Percentiles rank a stretch among this genome's conserved stretches.
Conservation (phyloP, 1,140 invertebrate species). For the Tetranychus cinnabarinus region DNA sequence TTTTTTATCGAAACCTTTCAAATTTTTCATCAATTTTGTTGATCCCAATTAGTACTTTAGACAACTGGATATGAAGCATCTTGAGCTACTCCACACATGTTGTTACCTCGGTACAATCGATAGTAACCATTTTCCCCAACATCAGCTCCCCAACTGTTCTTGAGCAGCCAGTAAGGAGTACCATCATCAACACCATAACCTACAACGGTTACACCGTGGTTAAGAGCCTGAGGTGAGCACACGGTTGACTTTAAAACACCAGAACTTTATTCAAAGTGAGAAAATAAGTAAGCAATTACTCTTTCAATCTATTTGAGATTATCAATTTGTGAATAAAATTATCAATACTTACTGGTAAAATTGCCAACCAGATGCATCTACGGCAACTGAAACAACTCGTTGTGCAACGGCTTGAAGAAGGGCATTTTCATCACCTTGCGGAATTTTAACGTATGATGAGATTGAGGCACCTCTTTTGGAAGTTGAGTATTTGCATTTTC, state of each 20-base stretch:
- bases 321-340: constrained; percentile 13
- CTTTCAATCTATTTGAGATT: constrained; percentile 5
- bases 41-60: too few species aligned
- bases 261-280: not conserved
- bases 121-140: constrained; percentile 76
- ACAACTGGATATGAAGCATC: constrained; percentile 29
- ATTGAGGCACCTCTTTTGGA: constrained; percentile 26
- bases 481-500: constrained; percentile 22
- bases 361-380: constrained; percentile 21
- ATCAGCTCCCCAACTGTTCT: constrained; percentile 33
- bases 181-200: constrained; percentile 22
- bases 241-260: not conserved
- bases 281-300: not conserved
- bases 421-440: constrained; percentile 19
- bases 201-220: constrained; percentile 25
- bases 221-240: constrained; percentile 9
- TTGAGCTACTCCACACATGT: constrained; percentile 70
- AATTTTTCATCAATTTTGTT: too few species aligned
- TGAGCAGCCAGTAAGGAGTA: constrained; percentile 24
- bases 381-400: constrained; percentile 25
- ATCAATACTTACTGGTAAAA: constrained; percentile 17
- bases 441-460: constrained; percentile 25
- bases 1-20: too few species aligned
- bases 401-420: constrained; percentile 19
- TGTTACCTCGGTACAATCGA: constrained; percentile 64